phyloP scores from a whole-genome alignment of 2,113 vertebrate genomes.

The Paracanthobrama guichenoti region DNA sequence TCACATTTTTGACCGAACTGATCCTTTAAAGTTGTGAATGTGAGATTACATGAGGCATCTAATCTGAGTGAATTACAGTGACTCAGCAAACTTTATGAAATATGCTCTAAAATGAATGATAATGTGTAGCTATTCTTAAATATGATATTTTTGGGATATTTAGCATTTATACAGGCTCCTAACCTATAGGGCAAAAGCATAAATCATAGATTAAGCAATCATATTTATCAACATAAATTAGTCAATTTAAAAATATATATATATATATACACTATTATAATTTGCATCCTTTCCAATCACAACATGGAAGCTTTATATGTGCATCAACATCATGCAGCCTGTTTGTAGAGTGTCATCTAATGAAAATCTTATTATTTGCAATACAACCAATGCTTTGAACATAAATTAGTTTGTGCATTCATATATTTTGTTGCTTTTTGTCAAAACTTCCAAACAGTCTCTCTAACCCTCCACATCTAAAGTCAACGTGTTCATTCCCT shows the following conservation, averaged over 20 bases:
- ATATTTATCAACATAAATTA: neutral
- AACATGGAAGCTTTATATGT: neutral
- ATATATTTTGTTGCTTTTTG: neutral
- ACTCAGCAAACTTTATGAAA: constrained; percentile 36
- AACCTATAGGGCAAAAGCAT: neutral
- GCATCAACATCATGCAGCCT: neutral
- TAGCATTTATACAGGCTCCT: neutral
- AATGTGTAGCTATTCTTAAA: constrained; percentile 1
- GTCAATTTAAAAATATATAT: neutral
- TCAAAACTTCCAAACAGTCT: neutral
- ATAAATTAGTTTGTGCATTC: neutral
- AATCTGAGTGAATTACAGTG: constrained; percentile 37
- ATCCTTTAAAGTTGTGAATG: neutral
- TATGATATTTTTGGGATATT: neutral
- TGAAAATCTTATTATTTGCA: neutral
- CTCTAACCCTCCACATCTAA: neutral
- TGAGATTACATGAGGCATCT: constrained; percentile 18
- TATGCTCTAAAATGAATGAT: neutral
- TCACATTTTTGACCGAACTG: neutral
- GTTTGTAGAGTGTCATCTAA: neutral
- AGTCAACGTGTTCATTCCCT: neutral
- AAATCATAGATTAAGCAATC: neutral
- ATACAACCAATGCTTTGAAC: neutral
- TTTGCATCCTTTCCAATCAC: neutral
- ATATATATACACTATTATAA: neutral